Evolutionary conservation across 2,113 vertebrate genomes (phyloP), one percentile per base, ranked within the genome.

Genomic region (Motacilla alba): DNA sequence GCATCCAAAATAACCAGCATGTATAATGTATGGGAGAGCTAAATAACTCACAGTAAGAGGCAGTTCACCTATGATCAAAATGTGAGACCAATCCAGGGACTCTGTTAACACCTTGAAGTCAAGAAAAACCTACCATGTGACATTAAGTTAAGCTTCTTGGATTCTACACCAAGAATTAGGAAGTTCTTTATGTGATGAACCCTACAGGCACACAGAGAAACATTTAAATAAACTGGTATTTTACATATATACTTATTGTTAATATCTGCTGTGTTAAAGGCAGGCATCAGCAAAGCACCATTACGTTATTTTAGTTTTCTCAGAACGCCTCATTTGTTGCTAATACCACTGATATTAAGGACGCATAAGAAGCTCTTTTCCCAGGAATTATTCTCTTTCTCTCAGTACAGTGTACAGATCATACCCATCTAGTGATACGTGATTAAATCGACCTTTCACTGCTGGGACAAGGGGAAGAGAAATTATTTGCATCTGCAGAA

Each of bases 261-360:
- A 93, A 10, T 43, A 77, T 33, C 68, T 70, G 33, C 47, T 78
- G 30, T 55, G 66, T 69, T 74, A 91, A 75, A 93, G 73, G 72
- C 60, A 83, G 83, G 35, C 63, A 78, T 59, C 89, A 86, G 80
- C 86, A 94, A 87, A 93, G 89, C 83, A 92, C 87, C 77, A n/a
- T 30, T 62, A 74, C 13, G 4, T 87, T 43, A 59, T 31, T 82
- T 79, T 52, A 2, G 10, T 86, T 66, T 87, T 72, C 75, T 93
- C 59, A 85, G 78, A 85, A 77, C 23, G 35, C 56, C 68, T 94
- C 56, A 41, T 64, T 60, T 84, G 62, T 89, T 81, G 59, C 64
- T 70, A 75, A 59, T 47, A 59, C 62, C 39, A 41, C 31, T 27
- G 37, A 58, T 44, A 58, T 1, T 52, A 59, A 72, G 20, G 63